A percentile compares a stretch with the other conserved stretches of the same genome.
These are phyloP conservation scores for Zalophus californianus DNA, from an alignment of 2,797 vertebrate species.

Conservation along the genomic window DNA sequence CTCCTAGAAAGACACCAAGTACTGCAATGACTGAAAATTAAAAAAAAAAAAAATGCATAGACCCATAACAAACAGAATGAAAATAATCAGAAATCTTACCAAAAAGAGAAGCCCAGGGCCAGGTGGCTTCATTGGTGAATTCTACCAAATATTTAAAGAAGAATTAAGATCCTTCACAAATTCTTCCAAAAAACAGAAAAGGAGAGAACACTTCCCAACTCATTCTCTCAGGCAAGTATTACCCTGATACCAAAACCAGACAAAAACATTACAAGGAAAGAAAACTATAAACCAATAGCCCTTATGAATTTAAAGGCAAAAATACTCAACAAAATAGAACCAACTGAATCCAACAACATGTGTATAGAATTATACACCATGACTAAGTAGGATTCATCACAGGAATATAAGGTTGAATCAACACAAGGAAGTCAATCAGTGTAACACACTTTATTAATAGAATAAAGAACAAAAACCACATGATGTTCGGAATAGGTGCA, in stretches of 20 bases:
- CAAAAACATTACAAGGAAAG: background rate
- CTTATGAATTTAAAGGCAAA: background rate
- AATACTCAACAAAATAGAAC: background rate
- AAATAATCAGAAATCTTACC: background rate
- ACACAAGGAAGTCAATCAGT: background rate
- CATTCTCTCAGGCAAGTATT: background rate
- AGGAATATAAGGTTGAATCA: background rate
- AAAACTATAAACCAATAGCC: background rate
- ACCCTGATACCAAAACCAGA: background rate
- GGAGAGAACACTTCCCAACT: background rate
- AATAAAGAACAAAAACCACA: conserved; percentile 18
- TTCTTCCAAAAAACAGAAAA: background rate
- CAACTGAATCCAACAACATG: background rate
- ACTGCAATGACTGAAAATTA: background rate
- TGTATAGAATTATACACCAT: background rate
- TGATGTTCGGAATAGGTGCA: background rate
- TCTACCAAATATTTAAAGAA: background rate
- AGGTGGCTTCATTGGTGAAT: background rate
- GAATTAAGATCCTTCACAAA: background rate
- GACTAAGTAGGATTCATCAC: background rate
- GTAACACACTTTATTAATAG: background rate
- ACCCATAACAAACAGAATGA: background rate
- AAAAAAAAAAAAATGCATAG: background rate
- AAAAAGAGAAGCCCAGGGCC: background rate
- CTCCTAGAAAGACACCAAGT: background rate